Base-by-base conservation (phyloP, 2,888 invertebrate genomes). In the Lasioglossum oenotherae region DNA sequence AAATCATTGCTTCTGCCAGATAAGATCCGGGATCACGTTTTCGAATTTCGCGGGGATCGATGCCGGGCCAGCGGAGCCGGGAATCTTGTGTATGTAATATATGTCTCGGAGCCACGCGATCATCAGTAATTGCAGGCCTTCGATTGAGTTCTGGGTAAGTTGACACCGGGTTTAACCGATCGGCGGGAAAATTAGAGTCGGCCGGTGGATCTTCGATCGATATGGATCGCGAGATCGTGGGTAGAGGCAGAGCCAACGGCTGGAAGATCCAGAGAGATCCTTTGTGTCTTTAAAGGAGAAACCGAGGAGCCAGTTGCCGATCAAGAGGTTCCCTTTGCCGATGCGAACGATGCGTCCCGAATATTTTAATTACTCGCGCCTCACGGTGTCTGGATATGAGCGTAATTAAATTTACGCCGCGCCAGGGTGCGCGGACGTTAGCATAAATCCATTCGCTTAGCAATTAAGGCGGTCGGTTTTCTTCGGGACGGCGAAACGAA, bases 11-110 rank as follows among this genome's bases (percentile, higher is more conserved):
- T 71, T 27, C 46, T 35, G 74, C 16, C 41, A 72, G 90, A 90
- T 90, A 89, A 90, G 83, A 89, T 90, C 90, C 79, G 44, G 23
- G 86, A 90, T 90, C 89, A 89, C 90, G 90, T 90, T 90, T 89
- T 86, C 83, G 87, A 49, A 86, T 90, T 90, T 89, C 31, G 86
- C 85, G 77, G 44, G 69, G 80, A 79, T 78, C 69, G 46, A 73
- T 10, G 8, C 73, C 6, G 19, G 67, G 74, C 31, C 23, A 53
- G 23, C 10, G 19, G 8, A 19, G 67, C 19, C 31, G 19, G 23
- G 44, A 44, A 74, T 73, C 64, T 78, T 16, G 16, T 5, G n/a
- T 53, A 53, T 23, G 23, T 53, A 53, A 53, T 53, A 23, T 53
- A 82, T 67, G 64, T 67, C 69, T 72, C 64, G 19, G 38, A 46